A percentile compares a stretch with the other conserved stretches of the same genome.
These are phyloP conservation scores for Ctenomys sociabilis DNA, from an alignment of 2,113 vertebrate genomes.

Conservation along the genomic window DNA sequence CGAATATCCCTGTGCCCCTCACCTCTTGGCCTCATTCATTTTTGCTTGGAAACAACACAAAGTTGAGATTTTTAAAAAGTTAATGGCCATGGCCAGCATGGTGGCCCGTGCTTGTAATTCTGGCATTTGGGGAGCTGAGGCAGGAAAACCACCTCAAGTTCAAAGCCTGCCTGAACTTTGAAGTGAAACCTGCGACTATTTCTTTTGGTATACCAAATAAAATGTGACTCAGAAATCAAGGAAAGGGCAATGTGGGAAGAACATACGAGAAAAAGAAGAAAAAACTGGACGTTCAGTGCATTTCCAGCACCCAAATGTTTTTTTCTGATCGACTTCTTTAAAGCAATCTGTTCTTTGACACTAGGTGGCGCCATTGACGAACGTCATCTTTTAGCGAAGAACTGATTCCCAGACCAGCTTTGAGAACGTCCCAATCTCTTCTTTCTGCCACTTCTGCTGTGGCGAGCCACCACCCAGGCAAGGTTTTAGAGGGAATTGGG, in stretches of 20 bases:
- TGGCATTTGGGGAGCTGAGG: neutral
- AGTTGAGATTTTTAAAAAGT: neutral
- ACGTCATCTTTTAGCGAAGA: neutral
- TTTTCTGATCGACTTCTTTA: neutral
- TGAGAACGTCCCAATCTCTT: neutral
- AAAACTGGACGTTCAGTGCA: neutral
- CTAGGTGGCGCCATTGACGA: constrained; percentile 69
- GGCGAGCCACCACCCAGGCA: neutral
- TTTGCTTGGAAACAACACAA: neutral
- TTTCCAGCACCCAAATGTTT: neutral
- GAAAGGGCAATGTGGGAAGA: neutral
- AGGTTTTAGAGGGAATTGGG: neutral
- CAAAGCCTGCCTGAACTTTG: neutral
- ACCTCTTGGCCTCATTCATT: neutral
- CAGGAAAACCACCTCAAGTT: neutral
- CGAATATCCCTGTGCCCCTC: neutral
- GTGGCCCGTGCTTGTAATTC: neutral
- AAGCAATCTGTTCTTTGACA: neutral
- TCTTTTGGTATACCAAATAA: neutral
- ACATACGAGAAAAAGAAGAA: neutral
- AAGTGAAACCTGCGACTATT: neutral
- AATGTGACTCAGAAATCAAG: neutral
- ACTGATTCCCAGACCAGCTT: neutral
- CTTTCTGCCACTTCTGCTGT: neutral
- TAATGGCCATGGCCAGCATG: neutral